A percentile compares a stretch with the other conserved stretches of the same genome.
Conservation (phyloP, 2,797 vertebrate genomes). For the Gouania willdenowi region DNA sequence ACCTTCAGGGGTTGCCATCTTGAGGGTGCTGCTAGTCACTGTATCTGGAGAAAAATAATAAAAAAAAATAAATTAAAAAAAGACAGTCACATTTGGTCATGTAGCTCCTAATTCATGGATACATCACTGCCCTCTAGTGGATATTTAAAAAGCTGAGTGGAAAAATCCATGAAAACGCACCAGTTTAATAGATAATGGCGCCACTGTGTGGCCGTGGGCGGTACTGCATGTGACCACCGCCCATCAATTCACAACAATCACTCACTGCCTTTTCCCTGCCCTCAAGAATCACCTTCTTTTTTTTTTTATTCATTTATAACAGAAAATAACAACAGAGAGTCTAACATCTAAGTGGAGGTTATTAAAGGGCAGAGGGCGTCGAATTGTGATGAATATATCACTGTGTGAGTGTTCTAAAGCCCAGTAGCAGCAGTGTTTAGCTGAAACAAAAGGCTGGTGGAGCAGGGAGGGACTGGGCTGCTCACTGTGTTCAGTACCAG, state of each 20-base stretch:
- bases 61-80: too few species aligned
- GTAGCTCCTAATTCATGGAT: neutral
- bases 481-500: too few species aligned
- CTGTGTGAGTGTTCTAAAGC: neutral
- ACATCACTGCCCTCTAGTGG: slow-evolving; percentile 12
- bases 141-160: too few species aligned
- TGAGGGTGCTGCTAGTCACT: slow-evolving; percentile 27
- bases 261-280: slow-evolving; percentile 7
- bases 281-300: too few species aligned
- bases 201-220: slow-evolving; percentile 12
- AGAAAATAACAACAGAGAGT: too few species aligned
- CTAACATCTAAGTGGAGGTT: neutral
- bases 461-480: slow-evolving; percentile 31
- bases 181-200: neutral
- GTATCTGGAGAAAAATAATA: too few species aligned
- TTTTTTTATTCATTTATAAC: too few species aligned
- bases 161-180: neutral
- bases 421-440: neutral
- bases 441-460: slow-evolving; percentile 50
- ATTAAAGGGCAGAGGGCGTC: neutral
- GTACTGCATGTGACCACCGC: slow-evolving; percentile 62
- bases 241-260: slow-evolving; percentile 49
- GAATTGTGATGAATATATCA: neutral
- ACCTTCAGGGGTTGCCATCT: slow-evolving; percentile 63
- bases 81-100: neutral